Base-by-base conservation (phyloP, 2,113 vertebrate species). In the Apodemus sylvaticus region DNA sequence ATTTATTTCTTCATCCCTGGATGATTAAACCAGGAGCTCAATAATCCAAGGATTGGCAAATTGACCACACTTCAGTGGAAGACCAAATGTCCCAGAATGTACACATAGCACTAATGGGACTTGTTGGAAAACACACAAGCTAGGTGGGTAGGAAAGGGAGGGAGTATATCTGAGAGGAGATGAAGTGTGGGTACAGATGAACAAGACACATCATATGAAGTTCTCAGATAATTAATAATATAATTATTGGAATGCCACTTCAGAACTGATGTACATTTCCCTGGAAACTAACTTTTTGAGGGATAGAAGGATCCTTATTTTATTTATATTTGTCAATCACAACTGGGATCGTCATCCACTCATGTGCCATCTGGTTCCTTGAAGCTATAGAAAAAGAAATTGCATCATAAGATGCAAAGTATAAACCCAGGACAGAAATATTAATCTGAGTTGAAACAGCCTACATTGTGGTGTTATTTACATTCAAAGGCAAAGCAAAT, bases 291-390 rank as follows among this genome's bases (percentile, higher is more conserved):
- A 64, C 58, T 42, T 55, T 16, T 51, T 64, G 13, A 22, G 0
- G n/a, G 5, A 70, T 76, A 0, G 19, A 94, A 91, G 10, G 3
- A 42, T 24, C 91, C 58, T 48, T 24, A 36, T 71, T 34, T 93
- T 95, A 85, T 34, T 92, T 71, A 86, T 93, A 89, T 86, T 62
- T 45, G 77, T 39, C 1, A 71, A 85, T 94, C 48, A 22, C 82
- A 93, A 92, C 87, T 95, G 45, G 58, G 51, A 86, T 97, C 79
- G 92, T 95, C 87, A 96, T 93, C 95, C 76, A 79, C 77, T 87
- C 94, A 95, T 93, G 97, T 95, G 83, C 83, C 96, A 95, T 97
- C 96, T 96, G 96, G 77, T 97, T 94, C 96, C 95, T 96, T 77
- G 31, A 98, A 94, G 92, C 95, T 97, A 48, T 94, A 86, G 92